Conservation (phyloP, 2,797 vertebrate genomes). For the Hydrophis major region DNA sequence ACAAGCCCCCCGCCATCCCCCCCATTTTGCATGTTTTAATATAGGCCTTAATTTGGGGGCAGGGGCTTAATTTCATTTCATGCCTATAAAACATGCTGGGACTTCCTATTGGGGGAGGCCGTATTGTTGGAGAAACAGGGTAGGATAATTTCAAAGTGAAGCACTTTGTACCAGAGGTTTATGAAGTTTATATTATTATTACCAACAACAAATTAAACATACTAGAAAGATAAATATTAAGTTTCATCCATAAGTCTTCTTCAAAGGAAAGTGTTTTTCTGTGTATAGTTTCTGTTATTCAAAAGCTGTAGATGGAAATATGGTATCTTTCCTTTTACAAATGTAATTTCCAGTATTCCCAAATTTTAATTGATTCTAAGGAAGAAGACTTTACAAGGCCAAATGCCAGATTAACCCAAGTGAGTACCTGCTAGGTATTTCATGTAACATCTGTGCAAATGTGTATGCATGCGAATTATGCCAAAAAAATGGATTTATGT, state of each 20-base stretch:
- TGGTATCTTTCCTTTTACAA: background rate
- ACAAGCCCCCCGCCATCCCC: no score
- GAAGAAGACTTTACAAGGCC: no score
- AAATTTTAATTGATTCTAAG: background rate
- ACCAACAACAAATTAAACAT: background rate
- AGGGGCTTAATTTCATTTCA: no score
- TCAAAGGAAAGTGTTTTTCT: background rate
- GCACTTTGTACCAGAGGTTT: background rate
- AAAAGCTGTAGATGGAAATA: background rate
- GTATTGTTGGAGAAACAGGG: no score
- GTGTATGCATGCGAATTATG: background rate
- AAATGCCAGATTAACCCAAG: background rate
- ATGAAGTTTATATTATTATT: background rate
- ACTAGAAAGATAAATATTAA: background rate
- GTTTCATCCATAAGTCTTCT: background rate
- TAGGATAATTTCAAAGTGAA: background rate
- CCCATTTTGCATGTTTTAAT: no score
- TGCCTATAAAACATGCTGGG: no score
- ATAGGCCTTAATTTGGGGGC: no score
- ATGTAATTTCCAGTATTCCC: background rate
- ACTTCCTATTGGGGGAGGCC: no score
- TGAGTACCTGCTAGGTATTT: background rate
- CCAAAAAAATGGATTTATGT: background rate
- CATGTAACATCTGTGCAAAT: background rate
- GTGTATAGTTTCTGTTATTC: background rate